Evolutionary conservation across 2,797 vertebrate genomes (phyloP), one percentile per base, ranked within the genome.

Genomic region (Poeciliopsis infans): DNA sequence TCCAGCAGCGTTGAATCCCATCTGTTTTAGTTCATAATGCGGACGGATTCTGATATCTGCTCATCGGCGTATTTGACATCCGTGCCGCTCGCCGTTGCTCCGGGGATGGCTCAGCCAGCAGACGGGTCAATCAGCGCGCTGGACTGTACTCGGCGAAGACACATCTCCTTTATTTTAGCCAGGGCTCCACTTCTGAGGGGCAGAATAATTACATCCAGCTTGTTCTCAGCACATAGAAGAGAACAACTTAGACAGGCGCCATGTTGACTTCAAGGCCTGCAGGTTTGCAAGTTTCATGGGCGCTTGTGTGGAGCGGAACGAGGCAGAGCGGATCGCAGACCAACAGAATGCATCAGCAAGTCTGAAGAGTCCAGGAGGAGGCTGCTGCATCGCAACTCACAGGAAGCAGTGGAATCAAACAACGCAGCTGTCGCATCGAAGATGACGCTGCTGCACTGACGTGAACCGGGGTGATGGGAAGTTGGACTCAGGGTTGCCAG

Each of bases 61-160:
- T 91, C 93, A 87, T 92, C 91, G 88, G 72, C 76, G 85, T 83
- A 80, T 79, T 78, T 76, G 85, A 86, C 88, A 88, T 90, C 89
- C 86, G 87, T 81, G 84, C 78, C 43, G 25, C 78, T 8, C 77
- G 4, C 74, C 1, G 31, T 79, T 72, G 89, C 88, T 88, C 86
- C 74, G 33, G 89, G 91, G 93, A 93, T 16, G 80, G 68, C 64
- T 87, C 68, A 82, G 76, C 82, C 88, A 59, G 84, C 87, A 87
- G 90, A 87, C 47, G 80, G 87, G 81, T 83, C 71, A 80, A 70
- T 83, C 83, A 84, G 81, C 75, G 76, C 57, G 82, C 88, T 72
- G 82, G 90, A 84, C 88, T 85, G 82, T 81, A 87, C 72, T 83
- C 82, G 75, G 77, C 83, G 71, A 85, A 91, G 88, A 90, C 87